Evolutionary conservation across 2,888 invertebrate genomes (phyloP), one percentile per base, ranked within the genome.

Genomic region (Idaea biselata): DNA sequence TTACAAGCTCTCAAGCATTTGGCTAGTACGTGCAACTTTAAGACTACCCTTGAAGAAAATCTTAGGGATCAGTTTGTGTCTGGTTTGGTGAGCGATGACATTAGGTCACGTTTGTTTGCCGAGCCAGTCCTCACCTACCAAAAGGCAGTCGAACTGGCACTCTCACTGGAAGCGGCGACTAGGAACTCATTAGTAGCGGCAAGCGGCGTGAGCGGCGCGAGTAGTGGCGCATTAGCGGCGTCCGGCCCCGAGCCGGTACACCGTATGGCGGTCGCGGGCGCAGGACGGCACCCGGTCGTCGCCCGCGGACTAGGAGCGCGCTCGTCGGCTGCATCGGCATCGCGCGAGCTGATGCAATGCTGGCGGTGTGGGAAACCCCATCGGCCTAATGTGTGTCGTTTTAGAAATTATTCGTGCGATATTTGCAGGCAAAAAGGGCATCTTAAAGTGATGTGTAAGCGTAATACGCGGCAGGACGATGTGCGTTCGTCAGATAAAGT

Each of bases 81-180:
- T 18, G 72, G 75, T 0, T 63, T 77, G 2, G 14, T n/a, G 14
- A 71, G 62, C 33, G 73, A 74, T 8, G 72, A 61, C 0, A 75
- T 76, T 71, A 33, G 74, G 44, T 68, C 69, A 0, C 58, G 76
- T 14, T 58, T 79, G 4, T 77, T 77, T 58, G 73, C 75, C 1
- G 77, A 75, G 58, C 63, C 59, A 31, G 62, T 64, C 0, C 33
- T 77, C 1, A 59, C 69, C 25, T 76, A 73, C 64, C 69, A 69
- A 56, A 58, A 64, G 44, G 74, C 71, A 5, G 73, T 75, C 65
- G 75, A 78, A 60, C 63, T 75, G 58, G 74, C 75, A 61, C 53
- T 72, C 54, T 14, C 54, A 7, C 11, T 54, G 16, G 54, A 54
- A 16, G 54, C 54, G 16, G 54, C 54, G 14, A 16, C 14, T 6